Conservation (phyloP, 1,140 invertebrate genomes). For the Drosophila bipectinata region DNA sequence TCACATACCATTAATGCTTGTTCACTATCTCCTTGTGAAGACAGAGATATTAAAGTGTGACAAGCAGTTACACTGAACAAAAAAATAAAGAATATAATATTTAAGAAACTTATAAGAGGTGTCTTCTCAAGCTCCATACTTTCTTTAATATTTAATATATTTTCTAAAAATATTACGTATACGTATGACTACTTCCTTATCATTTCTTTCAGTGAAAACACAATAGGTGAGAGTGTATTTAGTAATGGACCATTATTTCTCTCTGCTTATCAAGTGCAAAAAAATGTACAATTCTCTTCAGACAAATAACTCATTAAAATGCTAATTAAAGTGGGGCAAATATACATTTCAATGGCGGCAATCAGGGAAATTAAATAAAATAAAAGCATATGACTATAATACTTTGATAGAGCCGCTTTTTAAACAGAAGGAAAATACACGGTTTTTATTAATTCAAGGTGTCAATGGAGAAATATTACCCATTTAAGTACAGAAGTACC, state of each 20-base stretch:
- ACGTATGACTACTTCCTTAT: neutral
- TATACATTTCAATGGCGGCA: constrained; percentile 31
- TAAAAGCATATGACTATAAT: neutral
- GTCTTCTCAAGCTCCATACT: no score
- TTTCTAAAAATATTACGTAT: neutral
- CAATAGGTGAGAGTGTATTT: neutral
- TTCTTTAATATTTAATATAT: no score
- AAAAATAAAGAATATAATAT: neutral
- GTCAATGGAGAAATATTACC: constrained; percentile 17
- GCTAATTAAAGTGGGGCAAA: constrained; percentile 34
- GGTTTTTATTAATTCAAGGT: constrained; percentile 14
- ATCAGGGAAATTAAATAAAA: constrained; percentile 38
- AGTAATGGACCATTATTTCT: constrained; percentile 26
- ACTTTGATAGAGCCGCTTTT: constrained; percentile 36
- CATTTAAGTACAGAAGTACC: neutral
- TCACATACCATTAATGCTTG: neutral
- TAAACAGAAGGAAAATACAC: neutral
- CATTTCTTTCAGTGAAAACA: neutral
- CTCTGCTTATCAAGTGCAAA: constrained; percentile 16
- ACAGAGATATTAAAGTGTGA: neutral
- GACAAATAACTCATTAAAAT: constrained; percentile 34
- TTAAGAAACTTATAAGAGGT: neutral
- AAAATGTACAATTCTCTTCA: constrained; percentile 8
- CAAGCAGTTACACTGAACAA: neutral
- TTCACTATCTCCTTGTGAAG: neutral